Conservation (phyloP, 2,113 vertebrate species). For the Natator depressus region DNA sequence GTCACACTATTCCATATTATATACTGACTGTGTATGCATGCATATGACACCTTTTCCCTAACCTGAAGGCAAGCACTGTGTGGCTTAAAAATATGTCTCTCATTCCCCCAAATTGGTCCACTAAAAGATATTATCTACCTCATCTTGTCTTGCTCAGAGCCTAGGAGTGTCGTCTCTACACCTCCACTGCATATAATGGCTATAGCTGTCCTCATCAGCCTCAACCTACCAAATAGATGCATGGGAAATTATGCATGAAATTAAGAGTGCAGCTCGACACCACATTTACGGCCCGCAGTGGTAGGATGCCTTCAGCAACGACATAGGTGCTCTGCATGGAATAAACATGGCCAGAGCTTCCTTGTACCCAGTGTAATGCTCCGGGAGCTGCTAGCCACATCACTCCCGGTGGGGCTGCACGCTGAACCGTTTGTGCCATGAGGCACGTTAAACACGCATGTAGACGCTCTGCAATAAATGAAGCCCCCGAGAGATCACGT, state of each 20-base stretch:
- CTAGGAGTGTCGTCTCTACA: not conserved
- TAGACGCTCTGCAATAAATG: too few relatives aligned
- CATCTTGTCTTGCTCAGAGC: not conserved
- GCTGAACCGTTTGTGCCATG: too few relatives aligned
- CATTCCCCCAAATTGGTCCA: not conserved
- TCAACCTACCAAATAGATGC: not conserved
- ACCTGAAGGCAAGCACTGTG: not conserved
- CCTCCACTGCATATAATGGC: not conserved
- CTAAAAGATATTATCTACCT: not conserved
- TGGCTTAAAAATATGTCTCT: not conserved
- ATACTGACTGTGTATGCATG: not conserved
- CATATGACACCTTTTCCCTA: not conserved
- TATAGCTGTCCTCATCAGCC: too few relatives aligned
- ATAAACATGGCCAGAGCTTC: not conserved
- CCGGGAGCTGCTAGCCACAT: too few relatives aligned
- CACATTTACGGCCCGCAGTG: too few relatives aligned
- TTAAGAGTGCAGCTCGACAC: not conserved
- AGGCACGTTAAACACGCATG: too few relatives aligned
- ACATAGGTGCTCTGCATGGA: not conserved
- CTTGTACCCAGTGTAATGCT: not conserved
- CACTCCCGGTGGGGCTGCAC: too few relatives aligned
- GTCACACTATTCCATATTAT: too few relatives aligned
- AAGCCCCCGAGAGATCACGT: too few relatives aligned
- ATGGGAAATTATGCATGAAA: not conserved
- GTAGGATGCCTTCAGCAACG: not conserved